phyloP scores from a whole-genome alignment of 2,797 vertebrate genomes.

The Hephaestus fuliginosus region DNA sequence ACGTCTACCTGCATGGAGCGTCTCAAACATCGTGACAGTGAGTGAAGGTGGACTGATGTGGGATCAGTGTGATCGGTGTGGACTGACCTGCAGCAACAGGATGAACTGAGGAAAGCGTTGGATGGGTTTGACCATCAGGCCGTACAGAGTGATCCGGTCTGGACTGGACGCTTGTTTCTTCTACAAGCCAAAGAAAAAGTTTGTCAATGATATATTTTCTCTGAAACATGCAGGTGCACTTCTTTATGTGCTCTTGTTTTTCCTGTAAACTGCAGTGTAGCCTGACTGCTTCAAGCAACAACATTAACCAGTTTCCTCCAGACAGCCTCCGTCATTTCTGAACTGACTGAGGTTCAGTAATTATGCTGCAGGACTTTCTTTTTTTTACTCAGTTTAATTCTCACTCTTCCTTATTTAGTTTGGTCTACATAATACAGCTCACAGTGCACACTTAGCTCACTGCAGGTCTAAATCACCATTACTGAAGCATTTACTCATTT shows the following conservation, averaged over 20 bases:
- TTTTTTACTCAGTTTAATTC: no score
- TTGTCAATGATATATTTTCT: neutral
- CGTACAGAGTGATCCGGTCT: slow-evolving; percentile 93
- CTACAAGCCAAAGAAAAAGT: slow-evolving; percentile 64
- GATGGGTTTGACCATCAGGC: slow-evolving; percentile 96
- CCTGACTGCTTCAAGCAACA: neutral
- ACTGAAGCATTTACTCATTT: neutral
- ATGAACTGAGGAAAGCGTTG: slow-evolving; percentile 97
- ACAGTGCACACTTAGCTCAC: neutral
- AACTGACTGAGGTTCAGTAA: neutral
- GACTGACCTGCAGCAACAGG: slow-evolving; percentile 91
- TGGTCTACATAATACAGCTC: neutral
- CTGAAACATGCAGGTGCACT: neutral
- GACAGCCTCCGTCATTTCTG: neutral
- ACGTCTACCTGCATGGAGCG: neutral
- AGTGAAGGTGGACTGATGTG: neutral
- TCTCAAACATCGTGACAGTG: neutral
- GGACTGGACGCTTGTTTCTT: slow-evolving; percentile 91
- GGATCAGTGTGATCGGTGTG: no score
- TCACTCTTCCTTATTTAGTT: neutral
- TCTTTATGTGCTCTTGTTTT: no score
- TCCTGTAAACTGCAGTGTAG: no score
- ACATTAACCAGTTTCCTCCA: neutral
- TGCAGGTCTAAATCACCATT: neutral
- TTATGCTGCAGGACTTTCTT: no score